Base-by-base conservation (phyloP, 2,888 invertebrate genomes). In the Thera britannica region DNA sequence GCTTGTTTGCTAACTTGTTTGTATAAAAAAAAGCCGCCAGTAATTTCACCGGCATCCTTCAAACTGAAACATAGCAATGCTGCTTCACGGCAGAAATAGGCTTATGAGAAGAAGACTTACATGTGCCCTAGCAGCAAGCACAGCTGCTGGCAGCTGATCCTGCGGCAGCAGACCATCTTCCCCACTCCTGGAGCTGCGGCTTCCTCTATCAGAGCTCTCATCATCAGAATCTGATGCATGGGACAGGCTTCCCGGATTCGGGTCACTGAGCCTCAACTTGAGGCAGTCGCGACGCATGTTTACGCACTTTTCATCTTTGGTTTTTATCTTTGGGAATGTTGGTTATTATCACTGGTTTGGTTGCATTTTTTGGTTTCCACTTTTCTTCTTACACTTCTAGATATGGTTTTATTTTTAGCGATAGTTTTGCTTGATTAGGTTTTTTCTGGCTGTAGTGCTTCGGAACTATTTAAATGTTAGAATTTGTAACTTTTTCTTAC, bases 221-320 rank as follows among this genome's bases (percentile, higher is more conserved):
- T 94, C 93, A 60, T 93, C 93, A 12, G 93, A 93, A 75, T 93
- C 92, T 11, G 93, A 92, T 2, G 87, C 86, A 66, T 90, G 90
- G 72, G 90, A 90, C 0, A 86, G 80, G 63, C 82, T 87, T 61
- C 85, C 86, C 0, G 90, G 88, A 70, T 83, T 89, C 0, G 93
- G 93, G 72, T 94, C 94, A 73, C 92, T 94, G 41, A 94, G 88
- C 74, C 93, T 84, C 73, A 94, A 79, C 73, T 90, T 91, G 52
- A 94, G 83, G 71, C 89, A 89, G 76, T 94, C 94, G 48, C 94
- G 90, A 70, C 92, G 88, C 90, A 92, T 92, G 77, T 79, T 86
- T 49, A 51, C 48, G 48, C 52, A 8, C 38, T 60, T 56, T 9
- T 9, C 63, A 70, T 63, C 60, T 66, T 70, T 66, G 57, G 66